Evolutionary conservation across 2,888 invertebrate genomes (phyloP).

Genomic region (Zeuzera pyrina): DNA sequence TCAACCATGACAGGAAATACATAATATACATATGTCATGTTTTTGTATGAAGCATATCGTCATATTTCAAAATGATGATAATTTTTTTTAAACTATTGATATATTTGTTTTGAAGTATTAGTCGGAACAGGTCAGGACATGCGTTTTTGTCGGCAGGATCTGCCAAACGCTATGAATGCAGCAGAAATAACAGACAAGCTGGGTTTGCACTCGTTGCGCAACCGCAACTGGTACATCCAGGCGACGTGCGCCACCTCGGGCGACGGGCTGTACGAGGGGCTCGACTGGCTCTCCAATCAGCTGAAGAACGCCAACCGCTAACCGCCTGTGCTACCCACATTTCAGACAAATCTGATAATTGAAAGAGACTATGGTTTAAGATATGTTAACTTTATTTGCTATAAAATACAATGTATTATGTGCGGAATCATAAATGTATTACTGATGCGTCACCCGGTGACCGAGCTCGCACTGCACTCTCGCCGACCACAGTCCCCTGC

Average conservation of each 20-base stretch:
- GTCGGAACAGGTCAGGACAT: neutral
- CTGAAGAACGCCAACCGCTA: conserved; percentile 99
- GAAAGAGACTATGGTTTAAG: conserved; percentile 73
- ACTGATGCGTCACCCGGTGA: conserved; percentile 53
- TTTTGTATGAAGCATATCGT: no score
- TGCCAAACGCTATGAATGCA: conserved; percentile 99
- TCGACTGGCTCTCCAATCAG: conserved; percentile 99
- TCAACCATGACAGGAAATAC: no score
- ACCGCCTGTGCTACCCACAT: conserved; percentile 56
- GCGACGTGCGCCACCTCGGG: conserved; percentile 99
- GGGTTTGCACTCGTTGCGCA: conserved; percentile 97
- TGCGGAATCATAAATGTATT: conserved; percentile 67
- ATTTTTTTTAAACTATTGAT: no score
- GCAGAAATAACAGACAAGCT: conserved; percentile 99
- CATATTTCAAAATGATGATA: no score
- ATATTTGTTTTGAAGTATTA: neutral
- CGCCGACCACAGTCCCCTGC: conserved; percentile 12
- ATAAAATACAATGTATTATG: conserved; percentile 69
- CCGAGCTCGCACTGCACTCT: conserved; percentile 36
- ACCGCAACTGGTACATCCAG: conserved; percentile 98
- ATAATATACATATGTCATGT: no score
- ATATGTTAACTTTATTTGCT: conserved; percentile 74
- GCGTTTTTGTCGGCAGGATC: conserved; percentile 80
- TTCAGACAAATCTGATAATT: conserved; percentile 61
- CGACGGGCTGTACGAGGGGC: conserved; percentile 98